A percentile compares a stretch with the other conserved stretches of the same genome.
Evolutionary conservation across 2,113 vertebrate genomes (phyloP).

Genomic region (Picathartes gymnocephalus): DNA sequence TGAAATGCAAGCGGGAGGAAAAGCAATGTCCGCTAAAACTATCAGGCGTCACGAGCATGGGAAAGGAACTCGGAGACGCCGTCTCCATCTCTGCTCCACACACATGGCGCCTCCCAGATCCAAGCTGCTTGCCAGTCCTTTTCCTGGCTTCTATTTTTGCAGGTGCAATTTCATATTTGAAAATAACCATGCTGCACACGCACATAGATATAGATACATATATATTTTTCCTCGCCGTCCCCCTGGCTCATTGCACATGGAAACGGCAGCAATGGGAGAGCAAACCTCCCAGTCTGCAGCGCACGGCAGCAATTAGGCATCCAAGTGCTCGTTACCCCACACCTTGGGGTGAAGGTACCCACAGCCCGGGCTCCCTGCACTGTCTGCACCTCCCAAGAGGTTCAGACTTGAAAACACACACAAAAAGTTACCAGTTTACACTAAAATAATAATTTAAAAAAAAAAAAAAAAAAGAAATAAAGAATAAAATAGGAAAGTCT

Average conservation of each 20-base stretch:
- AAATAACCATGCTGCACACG: slow-evolving; percentile 45
- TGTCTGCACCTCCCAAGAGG: fast-evolving
- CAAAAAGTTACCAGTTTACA: fast-evolving
- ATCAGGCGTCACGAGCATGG: slow-evolving; percentile 14
- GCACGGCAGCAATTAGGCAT: background rate
- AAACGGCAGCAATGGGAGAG: background rate
- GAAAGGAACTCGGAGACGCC: slow-evolving; percentile 18
- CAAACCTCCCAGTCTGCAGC: background rate
- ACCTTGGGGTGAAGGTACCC: background rate
- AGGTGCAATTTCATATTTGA: slow-evolving; percentile 43
- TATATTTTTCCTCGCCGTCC: background rate
- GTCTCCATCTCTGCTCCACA: slow-evolving; percentile 10
- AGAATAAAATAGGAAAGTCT: background rate
- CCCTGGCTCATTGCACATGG: background rate
- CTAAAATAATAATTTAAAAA: background rate
- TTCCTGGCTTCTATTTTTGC: slow-evolving; percentile 56
- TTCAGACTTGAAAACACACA: fast-evolving
- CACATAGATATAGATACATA: background rate
- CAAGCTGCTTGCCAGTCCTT: background rate
- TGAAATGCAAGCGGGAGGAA: slow-evolving; percentile 46
- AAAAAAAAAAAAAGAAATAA: background rate
- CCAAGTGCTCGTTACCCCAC: fast-evolving
- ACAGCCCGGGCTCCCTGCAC: fast-evolving
- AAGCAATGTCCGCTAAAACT: slow-evolving; percentile 51
- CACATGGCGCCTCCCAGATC: background rate